Evolutionary conservation across 2,797 vertebrate species (phyloP).

Genomic region (Siniperca obscura): DNA sequence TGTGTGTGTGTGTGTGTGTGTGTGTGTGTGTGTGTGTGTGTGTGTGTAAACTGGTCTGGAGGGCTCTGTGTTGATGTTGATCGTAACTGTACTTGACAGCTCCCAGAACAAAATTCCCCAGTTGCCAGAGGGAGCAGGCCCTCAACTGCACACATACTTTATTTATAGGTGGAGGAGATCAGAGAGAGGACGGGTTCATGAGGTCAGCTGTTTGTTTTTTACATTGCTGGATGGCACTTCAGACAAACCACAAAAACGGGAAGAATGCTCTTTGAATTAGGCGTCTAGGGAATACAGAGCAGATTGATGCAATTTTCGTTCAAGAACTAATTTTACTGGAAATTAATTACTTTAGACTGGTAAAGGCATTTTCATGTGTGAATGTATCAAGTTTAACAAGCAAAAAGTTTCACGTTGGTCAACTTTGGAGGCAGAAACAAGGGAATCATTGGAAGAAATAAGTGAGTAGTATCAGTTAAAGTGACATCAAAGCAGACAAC

Average conservation of each 20-base stretch:
- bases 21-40: background rate
- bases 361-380: background rate
- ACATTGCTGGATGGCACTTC: slow-evolving; percentile 41
- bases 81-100: slow-evolving; percentile 64
- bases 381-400: background rate
- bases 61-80: slow-evolving; percentile 61
- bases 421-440: background rate
- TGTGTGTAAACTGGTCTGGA: slow-evolving; percentile 44
- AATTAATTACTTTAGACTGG: background rate
- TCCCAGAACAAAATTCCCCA: slow-evolving; percentile 72
- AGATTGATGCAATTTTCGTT: slow-evolving; percentile 26
- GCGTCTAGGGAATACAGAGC: slow-evolving; percentile 1
- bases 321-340: background rate
- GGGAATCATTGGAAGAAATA: background rate
- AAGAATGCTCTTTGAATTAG: slow-evolving; percentile 21
- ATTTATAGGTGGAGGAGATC: slow-evolving; percentile 73
- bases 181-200: slow-evolving; percentile 47
- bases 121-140: slow-evolving; percentile 60
- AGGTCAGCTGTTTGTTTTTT: slow-evolving; percentile 64
- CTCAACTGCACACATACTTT: slow-evolving; percentile 64
- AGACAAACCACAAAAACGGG: slow-evolving; percentile 36
- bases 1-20: slow-evolving; percentile 5
- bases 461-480: background rate
- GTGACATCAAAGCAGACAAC: slow-evolving; percentile 4
- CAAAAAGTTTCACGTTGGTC: background rate